Evolutionary conservation across 1,140 invertebrate genomes (phyloP).

Genomic region (Coboldia fuscipes): DNA sequence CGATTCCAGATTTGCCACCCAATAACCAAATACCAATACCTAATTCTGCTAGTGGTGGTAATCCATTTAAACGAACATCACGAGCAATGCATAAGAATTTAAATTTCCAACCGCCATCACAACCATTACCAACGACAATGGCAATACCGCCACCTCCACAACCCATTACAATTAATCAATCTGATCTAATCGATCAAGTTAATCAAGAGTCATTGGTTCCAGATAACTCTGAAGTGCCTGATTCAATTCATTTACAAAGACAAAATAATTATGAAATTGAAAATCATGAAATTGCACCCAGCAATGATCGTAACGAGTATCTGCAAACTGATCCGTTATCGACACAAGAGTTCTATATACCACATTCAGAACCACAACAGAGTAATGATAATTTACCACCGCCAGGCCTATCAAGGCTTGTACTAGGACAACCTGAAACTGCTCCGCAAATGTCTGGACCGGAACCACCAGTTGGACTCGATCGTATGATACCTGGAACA

Average conservation of each 20-base stretch:
- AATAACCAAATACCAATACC: slow-evolving; percentile 12
- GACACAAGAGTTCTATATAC: slow-evolving; percentile 25
- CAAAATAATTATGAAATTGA: slow-evolving; percentile 2
- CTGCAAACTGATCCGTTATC: slow-evolving; percentile 46
- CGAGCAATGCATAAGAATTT: slow-evolving; percentile 18
- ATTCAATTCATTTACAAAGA: too few relatives aligned
- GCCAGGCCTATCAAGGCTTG: slow-evolving; percentile 34
- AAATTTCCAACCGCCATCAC: slow-evolving; percentile 11
- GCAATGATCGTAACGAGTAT: slow-evolving; percentile 45
- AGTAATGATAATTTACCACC: slow-evolving; percentile 26
- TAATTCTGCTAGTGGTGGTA: slow-evolving; percentile 8
- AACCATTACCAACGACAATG: slow-evolving; percentile 4
- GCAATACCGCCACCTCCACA: slow-evolving; percentile 5
- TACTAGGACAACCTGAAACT: slow-evolving; percentile 36
- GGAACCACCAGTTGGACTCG: slow-evolving; percentile 28
- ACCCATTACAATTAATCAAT: slow-evolving; percentile 7
- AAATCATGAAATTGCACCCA: slow-evolving; percentile 22
- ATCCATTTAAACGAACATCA: slow-evolving; percentile 20
- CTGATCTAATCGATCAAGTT: slow-evolving; percentile 5
- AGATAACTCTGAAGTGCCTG: slow-evolving; percentile 38
- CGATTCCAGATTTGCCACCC: slow-evolving; percentile 5
- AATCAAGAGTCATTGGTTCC: slow-evolving; percentile 26
- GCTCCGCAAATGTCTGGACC: slow-evolving; percentile 27
- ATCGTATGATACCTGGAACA: slow-evolving; percentile 31
- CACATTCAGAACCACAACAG: slow-evolving; percentile 6